A percentile compares a stretch with the other conserved stretches of the same genome.
Evolutionary conservation across 2,797 vertebrate species (phyloP).

Genomic region (Phataginus tetradactyla): DNA sequence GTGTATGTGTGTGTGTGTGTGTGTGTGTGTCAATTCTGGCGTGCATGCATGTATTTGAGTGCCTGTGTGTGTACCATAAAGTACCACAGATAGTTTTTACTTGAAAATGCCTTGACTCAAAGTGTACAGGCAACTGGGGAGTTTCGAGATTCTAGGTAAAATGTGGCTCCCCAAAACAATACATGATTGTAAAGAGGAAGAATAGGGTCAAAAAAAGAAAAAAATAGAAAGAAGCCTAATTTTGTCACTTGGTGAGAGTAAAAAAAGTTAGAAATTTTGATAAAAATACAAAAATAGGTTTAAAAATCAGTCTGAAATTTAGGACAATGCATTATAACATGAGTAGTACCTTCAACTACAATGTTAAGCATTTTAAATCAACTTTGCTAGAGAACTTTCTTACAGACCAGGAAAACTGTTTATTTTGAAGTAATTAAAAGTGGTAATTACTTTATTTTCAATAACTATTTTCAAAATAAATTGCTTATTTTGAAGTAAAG

Average conservation of each 20-base stretch:
- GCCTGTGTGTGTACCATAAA: background rate
- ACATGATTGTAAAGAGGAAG: background rate
- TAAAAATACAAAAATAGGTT: background rate
- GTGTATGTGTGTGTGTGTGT: background rate
- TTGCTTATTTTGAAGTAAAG: background rate
- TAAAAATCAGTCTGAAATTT: background rate
- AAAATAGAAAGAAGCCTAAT: background rate
- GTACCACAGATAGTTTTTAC: background rate
- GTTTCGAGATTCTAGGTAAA: background rate
- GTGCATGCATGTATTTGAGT: background rate
- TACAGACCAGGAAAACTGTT: background rate
- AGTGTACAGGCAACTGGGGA: background rate
- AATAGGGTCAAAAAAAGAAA: background rate
- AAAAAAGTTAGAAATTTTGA: background rate
- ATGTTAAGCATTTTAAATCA: background rate
- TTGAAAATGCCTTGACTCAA: background rate
- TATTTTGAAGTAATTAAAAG: background rate
- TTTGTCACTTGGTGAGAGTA: background rate
- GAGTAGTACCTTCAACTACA: background rate
- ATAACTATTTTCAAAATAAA: background rate
- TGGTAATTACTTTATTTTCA: background rate
- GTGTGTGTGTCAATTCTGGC: background rate
- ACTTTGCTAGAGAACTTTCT: background rate
- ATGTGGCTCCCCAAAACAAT: background rate
- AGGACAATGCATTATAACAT: background rate